A percentile compares a stretch with the other conserved stretches of the same genome.
Conservation (phyloP, 2,888 invertebrate species). For the Vannuccia rotundouncinata region DNA sequence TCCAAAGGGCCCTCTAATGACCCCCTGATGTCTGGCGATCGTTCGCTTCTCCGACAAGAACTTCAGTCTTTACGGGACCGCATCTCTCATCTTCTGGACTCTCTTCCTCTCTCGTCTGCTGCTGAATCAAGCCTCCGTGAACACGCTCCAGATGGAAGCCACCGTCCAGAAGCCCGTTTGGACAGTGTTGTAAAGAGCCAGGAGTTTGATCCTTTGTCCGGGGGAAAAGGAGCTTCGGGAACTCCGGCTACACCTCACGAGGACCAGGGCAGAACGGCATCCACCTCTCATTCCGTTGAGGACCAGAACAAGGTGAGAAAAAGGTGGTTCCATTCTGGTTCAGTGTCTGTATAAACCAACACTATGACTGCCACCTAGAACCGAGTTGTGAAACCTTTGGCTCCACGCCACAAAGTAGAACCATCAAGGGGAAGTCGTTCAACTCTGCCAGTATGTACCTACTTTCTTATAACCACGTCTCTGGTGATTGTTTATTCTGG, state of each 20-base stretch:
- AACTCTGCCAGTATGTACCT: too few species aligned
- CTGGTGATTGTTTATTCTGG: too few species aligned
- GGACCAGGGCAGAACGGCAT: constrained; percentile 35
- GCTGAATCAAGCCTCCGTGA: not conserved
- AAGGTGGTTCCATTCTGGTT: too few species aligned
- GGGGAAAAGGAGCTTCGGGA: constrained; percentile 47
- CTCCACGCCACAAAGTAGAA: too few species aligned
- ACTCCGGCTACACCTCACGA: not conserved
- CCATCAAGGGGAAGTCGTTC: too few species aligned
- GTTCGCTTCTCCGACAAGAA: not conserved
- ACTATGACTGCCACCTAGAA: too few species aligned
- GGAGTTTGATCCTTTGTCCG: constrained; percentile 63
- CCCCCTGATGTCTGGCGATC: too few species aligned
- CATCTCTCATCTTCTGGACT: not conserved
- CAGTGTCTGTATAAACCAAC: too few species aligned
- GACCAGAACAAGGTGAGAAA: constrained; percentile 46
- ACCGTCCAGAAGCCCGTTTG: not conserved
- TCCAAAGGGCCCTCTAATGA: not conserved
- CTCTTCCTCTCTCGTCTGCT: not conserved
- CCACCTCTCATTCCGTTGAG: not conserved
- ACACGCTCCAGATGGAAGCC: not conserved
- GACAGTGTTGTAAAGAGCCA: constrained; percentile 54
- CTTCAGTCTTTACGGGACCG: not conserved
- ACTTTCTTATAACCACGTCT: too few species aligned
- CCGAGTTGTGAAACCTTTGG: too few species aligned